Conservation (phyloP, 35 echinoderm and acorn worm species). For the Chiridota heheva region DNA sequence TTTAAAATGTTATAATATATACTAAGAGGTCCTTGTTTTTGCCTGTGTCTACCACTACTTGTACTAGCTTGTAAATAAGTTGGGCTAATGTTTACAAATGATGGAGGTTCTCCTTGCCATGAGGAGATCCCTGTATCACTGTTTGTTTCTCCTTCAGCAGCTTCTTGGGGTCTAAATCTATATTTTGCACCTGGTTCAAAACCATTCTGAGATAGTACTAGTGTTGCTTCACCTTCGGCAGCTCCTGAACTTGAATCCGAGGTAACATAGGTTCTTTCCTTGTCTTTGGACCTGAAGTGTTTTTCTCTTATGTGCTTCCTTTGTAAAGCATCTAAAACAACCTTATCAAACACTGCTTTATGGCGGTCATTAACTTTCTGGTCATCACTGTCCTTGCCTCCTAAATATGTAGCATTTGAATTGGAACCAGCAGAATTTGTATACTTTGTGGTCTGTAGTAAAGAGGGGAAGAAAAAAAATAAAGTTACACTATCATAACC, state of each 20-base stretch:
- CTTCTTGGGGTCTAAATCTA: too few relatives aligned
- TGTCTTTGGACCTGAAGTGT: neutral
- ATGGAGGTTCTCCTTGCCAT: too few relatives aligned
- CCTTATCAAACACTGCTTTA: conserved; percentile 45
- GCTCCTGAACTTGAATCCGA: conserved; percentile 36
- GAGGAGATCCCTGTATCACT: conserved; percentile 37
- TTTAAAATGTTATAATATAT: too few relatives aligned
- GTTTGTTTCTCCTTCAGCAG: too few relatives aligned
- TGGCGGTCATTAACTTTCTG: conserved; percentile 1
- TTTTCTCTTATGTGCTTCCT: conserved; percentile 39
- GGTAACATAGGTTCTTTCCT: conserved; percentile 5
- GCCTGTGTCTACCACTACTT: too few relatives aligned
- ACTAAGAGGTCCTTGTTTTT: too few relatives aligned
- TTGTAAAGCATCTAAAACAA: conserved; percentile 32
- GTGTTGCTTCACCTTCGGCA: too few relatives aligned
- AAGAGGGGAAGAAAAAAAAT: neutral
- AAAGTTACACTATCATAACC: too few relatives aligned
- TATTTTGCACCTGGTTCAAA: too few relatives aligned
- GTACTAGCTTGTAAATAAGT: too few relatives aligned
- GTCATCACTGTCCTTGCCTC: conserved; percentile 3
- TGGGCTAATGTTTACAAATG: too few relatives aligned
- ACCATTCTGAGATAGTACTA: too few relatives aligned
- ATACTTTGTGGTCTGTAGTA: conserved; percentile 14
- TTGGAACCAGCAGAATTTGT: conserved; percentile 13
- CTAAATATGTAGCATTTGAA: neutral